Evolutionary conservation across 2,797 vertebrate genomes (phyloP).

Genomic region (Catamblyrhynchus diadema): DNA sequence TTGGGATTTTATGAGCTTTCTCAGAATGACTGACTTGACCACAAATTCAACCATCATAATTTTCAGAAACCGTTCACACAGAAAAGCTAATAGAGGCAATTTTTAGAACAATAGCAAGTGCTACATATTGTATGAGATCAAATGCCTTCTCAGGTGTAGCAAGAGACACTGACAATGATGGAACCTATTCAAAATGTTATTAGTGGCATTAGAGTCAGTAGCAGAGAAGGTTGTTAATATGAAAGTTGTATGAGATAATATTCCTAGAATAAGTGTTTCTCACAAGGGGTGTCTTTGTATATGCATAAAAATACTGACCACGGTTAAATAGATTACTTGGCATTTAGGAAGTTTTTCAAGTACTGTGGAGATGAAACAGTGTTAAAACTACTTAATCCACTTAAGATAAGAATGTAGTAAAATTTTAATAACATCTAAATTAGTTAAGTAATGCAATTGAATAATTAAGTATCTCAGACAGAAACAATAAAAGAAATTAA

Average conservation of each 20-base stretch:
- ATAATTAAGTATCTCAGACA: not conserved
- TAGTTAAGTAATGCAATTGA: not conserved
- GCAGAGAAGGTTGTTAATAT: not conserved
- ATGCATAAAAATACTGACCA: not conserved
- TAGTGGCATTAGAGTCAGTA: not conserved
- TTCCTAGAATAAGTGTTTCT: not conserved
- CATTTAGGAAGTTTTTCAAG: not conserved
- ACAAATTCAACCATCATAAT: not conserved
- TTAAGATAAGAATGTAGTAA: not conserved
- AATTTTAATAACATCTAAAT: not conserved
- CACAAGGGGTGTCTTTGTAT: not conserved
- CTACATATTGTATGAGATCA: not conserved
- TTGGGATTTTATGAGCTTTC: conserved; percentile 52
- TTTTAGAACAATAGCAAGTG: conserved; percentile 16
- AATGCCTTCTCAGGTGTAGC: conserved; percentile 46
- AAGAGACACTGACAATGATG: not conserved
- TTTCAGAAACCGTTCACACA: conserved; percentile 42
- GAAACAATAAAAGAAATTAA: not conserved
- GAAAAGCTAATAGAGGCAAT: conserved; percentile 28
- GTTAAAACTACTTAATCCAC: not conserved
- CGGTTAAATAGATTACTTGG: not conserved
- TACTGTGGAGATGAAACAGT: not conserved
- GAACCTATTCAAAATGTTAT: not conserved
- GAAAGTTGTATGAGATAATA: not conserved
- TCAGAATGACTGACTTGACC: conserved; percentile 57